Evolutionary conservation across 2,113 vertebrate genomes (phyloP), one percentile per base, ranked within the genome.

Genomic region (Megalops atlanticus): DNA sequence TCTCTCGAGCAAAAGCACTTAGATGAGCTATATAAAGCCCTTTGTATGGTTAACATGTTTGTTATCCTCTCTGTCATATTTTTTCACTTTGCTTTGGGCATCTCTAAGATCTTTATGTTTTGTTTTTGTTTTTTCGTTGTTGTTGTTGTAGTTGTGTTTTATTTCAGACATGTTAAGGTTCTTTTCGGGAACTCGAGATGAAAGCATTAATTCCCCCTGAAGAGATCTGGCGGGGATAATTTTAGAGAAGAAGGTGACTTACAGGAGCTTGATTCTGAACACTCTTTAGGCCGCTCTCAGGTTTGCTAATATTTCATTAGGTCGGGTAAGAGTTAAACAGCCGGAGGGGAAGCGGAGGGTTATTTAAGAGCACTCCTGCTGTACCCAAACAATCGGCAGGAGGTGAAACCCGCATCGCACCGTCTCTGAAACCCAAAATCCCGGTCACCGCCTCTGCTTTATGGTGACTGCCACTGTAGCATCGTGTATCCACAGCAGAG

Each of bases 171-270:
- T 24, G 10, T 64, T 64, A 31, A 24, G 14, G n/a, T 64, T 31
- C 87, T 89, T 83, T 86, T 82, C 74, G 78, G 84, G 87, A 87
- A 89, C 83, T 71, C 78, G 77, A 83, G 85, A 85, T 87, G 83
- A 88, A 91, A 87, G 84, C 86, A 85, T 87, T 84, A 74, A 81
- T 78, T 49, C 73, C 84, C 83, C 84, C 86, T 83, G 3, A 24
- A 0, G 80, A 80, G 83, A 86, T 68, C 18, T 84, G n/a, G n/a
- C 58, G 12, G 58, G 31, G 58, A 64, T 64, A 31, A 64, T 64
- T 64, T 31, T 64, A 64, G 58, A 64, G 24, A 31, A 10, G 58
- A 64, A 31, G 21, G 58, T 45, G 7, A 45, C 43, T 45, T 45
- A 45, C 6, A 11, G 58, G n/a, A 31, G 58, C 31, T 64, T n/a